Evolutionary conservation across 2,888 invertebrate genomes (phyloP).

Genomic region (Nesidiocoris tenuis): DNA sequence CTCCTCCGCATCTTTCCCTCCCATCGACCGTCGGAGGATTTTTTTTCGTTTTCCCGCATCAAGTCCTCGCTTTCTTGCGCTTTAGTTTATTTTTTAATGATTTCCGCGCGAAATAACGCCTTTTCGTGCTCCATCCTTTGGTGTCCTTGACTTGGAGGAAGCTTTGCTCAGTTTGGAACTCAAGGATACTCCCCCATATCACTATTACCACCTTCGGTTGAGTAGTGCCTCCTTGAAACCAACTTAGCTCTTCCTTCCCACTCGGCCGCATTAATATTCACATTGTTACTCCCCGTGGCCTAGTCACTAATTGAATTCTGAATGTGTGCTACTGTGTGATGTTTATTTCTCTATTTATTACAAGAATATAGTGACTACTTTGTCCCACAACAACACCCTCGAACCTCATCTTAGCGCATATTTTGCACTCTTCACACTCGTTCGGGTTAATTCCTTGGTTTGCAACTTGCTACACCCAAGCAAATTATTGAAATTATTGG

Average conservation of each 20-base stretch:
- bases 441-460: too few relatives aligned
- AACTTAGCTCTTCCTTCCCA: constrained; percentile 11
- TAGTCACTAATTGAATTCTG: background rate
- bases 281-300: constrained; percentile 23
- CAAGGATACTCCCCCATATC: constrained; percentile 20
- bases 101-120: too few relatives aligned
- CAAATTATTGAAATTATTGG: too few relatives aligned
- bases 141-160: constrained; percentile 20
- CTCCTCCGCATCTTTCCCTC: background rate
- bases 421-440: too few relatives aligned
- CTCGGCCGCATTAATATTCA: constrained; percentile 33
- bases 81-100: background rate
- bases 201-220: background rate
- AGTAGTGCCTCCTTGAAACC: background rate
- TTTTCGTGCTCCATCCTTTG: background rate
- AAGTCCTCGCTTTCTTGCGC: background rate
- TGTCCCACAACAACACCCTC: too few relatives aligned
- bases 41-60: background rate
- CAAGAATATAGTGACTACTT: too few relatives aligned
- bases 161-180: constrained; percentile 10
- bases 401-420: too few relatives aligned
- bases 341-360: too few relatives aligned
- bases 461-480: too few relatives aligned
- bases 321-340: constrained; percentile 19
- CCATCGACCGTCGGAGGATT: background rate